A percentile compares a stretch with the other conserved stretches of the same genome.
Conservation (phyloP, 2,888 invertebrate species). For the Sesia apiformis region DNA sequence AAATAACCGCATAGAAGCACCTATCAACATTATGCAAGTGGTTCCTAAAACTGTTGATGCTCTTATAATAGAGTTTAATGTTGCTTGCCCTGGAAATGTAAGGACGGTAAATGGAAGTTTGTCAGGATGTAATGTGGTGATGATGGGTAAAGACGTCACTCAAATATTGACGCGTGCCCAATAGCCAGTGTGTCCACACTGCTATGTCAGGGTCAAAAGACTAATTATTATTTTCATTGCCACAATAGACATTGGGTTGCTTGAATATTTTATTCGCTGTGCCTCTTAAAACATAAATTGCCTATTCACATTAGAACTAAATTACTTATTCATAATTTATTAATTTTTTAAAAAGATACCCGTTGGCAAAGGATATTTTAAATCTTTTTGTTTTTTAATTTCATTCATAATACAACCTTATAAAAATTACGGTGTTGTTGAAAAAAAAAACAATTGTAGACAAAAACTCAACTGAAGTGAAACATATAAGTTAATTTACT, state of each 20-base stretch:
- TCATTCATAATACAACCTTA: too few species aligned
- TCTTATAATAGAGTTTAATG: slow-evolving; percentile 24
- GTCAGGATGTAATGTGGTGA: slow-evolving; percentile 55
- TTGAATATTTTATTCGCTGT: not conserved
- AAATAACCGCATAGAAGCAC: slow-evolving; percentile 14
- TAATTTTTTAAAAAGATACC: too few species aligned
- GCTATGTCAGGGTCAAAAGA: slow-evolving; percentile 39
- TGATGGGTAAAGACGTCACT: slow-evolving; percentile 68
- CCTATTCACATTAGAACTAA: too few species aligned
- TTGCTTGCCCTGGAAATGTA: slow-evolving; percentile 1
- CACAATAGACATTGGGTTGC: not conserved
- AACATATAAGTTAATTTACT: slow-evolving; percentile 26
- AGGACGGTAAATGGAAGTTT: slow-evolving; percentile 14
- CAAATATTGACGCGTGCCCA: slow-evolving; percentile 66
- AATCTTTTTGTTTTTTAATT: too few species aligned
- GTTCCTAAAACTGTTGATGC: not conserved
- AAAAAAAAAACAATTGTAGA: too few species aligned
- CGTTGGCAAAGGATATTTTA: too few species aligned
- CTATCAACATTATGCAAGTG: slow-evolving; percentile 11
- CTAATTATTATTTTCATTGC: slow-evolving; percentile 41
- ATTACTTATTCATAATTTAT: too few species aligned
- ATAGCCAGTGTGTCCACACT: slow-evolving; percentile 37
- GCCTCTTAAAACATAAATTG: not conserved
- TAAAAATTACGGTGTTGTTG: too few species aligned
- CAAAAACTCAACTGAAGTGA: not conserved